A percentile compares a stretch with the other conserved stretches of the same genome.
These are phyloP conservation scores for Pseudomyrmex cubaensis DNA, from an alignment of 1,140 invertebrate genomes.

Conservation along the genomic window DNA sequence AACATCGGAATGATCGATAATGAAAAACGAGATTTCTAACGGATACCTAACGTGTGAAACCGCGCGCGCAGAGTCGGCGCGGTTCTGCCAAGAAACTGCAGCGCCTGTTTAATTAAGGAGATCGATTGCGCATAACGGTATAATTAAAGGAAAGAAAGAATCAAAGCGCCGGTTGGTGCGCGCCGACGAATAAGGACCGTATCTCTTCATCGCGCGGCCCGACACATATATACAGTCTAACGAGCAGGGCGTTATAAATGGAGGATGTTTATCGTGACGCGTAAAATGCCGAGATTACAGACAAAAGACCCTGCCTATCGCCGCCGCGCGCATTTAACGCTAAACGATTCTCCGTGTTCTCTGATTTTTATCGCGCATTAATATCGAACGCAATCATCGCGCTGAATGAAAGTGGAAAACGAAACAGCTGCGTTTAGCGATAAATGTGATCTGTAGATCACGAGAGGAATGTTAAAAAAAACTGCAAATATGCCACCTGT, in stretches of 20 bases:
- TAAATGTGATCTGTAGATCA: no score
- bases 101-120: conserved; percentile 62
- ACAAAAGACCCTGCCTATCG: conserved; percentile 6
- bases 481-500: no score
- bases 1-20: no score
- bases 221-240: conserved; percentile 39
- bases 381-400: conserved; percentile 17
- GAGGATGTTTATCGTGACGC: conserved; percentile 39
- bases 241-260: conserved; percentile 26
- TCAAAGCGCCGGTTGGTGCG: conserved; percentile 36
- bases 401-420: not conserved
- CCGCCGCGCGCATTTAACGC: conserved; percentile 27
- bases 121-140: conserved; percentile 66
- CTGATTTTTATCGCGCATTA: not conserved
- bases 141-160: conserved; percentile 66
- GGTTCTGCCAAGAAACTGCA: conserved; percentile 12
- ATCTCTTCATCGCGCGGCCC: conserved; percentile 44
- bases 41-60: no score
- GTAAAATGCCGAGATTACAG: conserved; percentile 42
- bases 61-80: not conserved
- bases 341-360: not conserved
- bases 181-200: conserved; percentile 48
- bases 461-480: no score
- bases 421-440: no score
- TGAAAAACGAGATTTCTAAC: no score